Conservation (phyloP, 2,797 vertebrate species). For the Pangasius larnaudii region DNA sequence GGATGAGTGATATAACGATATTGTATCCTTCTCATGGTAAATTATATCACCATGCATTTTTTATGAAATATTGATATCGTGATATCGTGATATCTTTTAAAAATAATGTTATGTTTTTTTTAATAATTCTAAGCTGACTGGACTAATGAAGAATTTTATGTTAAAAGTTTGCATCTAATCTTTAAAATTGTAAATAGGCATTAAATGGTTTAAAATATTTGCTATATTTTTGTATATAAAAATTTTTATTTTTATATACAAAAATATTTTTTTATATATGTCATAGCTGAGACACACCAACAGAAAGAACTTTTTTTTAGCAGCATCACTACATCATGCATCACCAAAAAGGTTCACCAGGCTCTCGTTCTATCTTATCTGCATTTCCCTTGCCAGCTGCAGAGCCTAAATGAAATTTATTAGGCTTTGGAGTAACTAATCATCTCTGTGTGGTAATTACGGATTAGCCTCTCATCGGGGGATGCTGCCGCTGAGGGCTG, state of each 20-base stretch:
- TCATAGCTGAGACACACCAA: neutral
- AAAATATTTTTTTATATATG: neutral
- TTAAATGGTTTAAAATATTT: neutral
- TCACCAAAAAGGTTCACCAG: slow-evolving; percentile 1
- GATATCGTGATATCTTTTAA: too few species aligned
- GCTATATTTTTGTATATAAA: neutral
- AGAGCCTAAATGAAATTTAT: slow-evolving; percentile 49
- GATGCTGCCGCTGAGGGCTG: slow-evolving; percentile 42
- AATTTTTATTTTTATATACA: neutral
- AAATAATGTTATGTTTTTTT: neutral
- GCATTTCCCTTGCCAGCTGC: slow-evolving; percentile 44
- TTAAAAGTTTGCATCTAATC: neutral
- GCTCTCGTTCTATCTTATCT: slow-evolving; percentile 32
- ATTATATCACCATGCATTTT: neutral
- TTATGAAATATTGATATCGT: neutral
- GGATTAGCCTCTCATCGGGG: slow-evolving; percentile 55
- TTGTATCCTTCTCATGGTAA: neutral
- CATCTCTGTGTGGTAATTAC: slow-evolving; percentile 56
- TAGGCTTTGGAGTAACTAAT: slow-evolving; percentile 55
- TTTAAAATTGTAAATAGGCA: neutral
- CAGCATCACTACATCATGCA: slow-evolving; percentile 11
- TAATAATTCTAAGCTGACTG: neutral
- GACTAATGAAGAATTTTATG: neutral
- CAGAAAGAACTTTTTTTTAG: neutral
- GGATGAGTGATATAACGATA: neutral